Base-by-base conservation (phyloP, 2,797 vertebrate genomes). In the Delichon dasypus region DNA sequence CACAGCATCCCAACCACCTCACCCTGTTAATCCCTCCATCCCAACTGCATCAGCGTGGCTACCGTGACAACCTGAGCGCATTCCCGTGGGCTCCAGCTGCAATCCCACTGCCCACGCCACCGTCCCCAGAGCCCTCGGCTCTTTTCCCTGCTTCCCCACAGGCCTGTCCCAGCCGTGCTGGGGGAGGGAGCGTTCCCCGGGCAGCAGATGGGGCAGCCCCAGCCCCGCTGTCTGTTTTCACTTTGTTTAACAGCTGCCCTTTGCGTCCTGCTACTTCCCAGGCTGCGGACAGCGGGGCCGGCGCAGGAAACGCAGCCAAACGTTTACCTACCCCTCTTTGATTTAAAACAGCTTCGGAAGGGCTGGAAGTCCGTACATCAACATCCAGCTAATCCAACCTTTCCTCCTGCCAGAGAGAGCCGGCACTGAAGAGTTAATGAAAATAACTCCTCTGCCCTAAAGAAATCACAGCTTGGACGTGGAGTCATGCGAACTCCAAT, bases 171-270 rank as follows among this genome's bases (percentile, higher is more conserved):
- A 14, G 65, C 1, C 1, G 8, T n/a, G 26, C 73, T 32, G 74
- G 22, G 27, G 73, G 44, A 83, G 67, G 45, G 38, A 83, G 81
- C 81, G 30, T 53, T 94, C 84, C 89, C 93, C 74, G 88, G 81
- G 89, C 88, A 92, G 85, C 94, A 95, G 95, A 88, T 96, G 88
- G 40, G 53, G 83, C 88, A 94, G 93, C 71, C 10, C 54, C 64
- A 65, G 77, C 77, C 85, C 83, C 0, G 2, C 10, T 74, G 74
- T 83, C 94, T 96, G 96, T 94, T 96, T 95, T 88, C 95, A 97
- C 94, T 96, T 97, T 95, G 93, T 94, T 90, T 89, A 95, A 93
- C 92, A 93, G 94, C 89, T 95, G 96, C 93, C 94, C 94, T 95
- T 91, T 95, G 95, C 57, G 87, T 92, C 5, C 30, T 38, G 80